These are phyloP conservation scores for Thymelicus lineola DNA, from an alignment of 2,888 invertebrate species.

Conservation along the genomic window DNA sequence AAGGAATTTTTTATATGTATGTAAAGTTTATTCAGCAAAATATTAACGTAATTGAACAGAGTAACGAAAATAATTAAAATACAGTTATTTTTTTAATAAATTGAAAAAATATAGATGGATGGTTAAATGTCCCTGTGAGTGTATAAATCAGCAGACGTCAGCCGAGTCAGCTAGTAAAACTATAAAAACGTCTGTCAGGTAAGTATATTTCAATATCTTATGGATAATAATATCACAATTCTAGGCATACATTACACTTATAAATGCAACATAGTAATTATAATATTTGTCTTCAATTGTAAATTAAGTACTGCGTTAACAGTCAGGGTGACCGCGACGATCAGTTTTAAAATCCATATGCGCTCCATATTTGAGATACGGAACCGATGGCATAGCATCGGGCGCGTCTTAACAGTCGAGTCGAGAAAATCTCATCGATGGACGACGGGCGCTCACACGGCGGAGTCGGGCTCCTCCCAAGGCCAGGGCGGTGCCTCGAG, in stretches of 20 bases:
- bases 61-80: no score
- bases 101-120: no score
- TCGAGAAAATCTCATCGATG: not conserved
- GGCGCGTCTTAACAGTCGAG: not conserved
- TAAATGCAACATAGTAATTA: slow-evolving; percentile 36
- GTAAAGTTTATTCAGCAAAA: no score
- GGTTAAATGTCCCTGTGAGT: no score
- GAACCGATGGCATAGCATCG: not conserved
- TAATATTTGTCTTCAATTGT: slow-evolving; percentile 14
- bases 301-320: slow-evolving; percentile 26
- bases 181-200: not conserved
- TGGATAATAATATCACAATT: slow-evolving; percentile 36
- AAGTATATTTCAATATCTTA: slow-evolving; percentile 34
- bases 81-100: no score
- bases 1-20: no score
- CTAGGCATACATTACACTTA: slow-evolving; percentile 22
- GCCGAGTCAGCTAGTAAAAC: not conserved
- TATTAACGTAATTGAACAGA: no score
- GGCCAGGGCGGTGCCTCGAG: slow-evolving; percentile 77
- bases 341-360: not conserved
- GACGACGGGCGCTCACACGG: slow-evolving; percentile 62
- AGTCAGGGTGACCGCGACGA: not conserved
- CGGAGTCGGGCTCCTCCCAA: slow-evolving; percentile 80
- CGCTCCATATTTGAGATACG: not conserved
- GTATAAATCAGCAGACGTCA: no score